Evolutionary conservation across 2,113 vertebrate genomes (phyloP).

Genomic region (Tychaedon coryphoeus): DNA sequence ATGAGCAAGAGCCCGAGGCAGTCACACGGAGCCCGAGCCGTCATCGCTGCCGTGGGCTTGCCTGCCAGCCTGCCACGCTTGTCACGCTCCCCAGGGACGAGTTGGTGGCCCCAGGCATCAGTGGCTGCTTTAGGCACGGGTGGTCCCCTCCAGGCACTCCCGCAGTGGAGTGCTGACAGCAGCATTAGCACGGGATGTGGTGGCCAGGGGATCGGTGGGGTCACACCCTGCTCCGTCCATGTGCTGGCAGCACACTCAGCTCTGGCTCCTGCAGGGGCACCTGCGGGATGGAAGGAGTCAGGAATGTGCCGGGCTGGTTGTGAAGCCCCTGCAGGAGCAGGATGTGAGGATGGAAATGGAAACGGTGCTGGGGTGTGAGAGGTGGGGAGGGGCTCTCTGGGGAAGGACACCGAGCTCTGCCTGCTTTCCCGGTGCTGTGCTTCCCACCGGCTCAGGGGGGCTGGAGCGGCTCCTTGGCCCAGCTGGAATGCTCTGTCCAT

Average conservation of each 20-base stretch:
- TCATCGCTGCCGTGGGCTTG: background rate
- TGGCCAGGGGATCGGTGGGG: fast-evolving
- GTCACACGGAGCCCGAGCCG: background rate
- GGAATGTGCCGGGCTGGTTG: fast-evolving
- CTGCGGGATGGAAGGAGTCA: background rate
- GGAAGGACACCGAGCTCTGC: background rate
- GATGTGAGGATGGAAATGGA: background rate
- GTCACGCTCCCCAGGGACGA: background rate
- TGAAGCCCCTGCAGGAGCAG: background rate
- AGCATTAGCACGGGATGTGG: background rate
- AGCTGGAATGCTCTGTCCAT: background rate
- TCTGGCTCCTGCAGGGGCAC: background rate
- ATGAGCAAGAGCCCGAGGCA: background rate
- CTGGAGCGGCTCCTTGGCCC: fast-evolving
- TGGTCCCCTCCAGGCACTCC: background rate
- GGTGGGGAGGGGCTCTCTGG: background rate
- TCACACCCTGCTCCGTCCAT: fast-evolving
- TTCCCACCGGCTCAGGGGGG: fast-evolving
- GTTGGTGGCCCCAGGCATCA: background rate
- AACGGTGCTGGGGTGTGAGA: fast-evolving
- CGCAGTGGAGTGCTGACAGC: background rate
- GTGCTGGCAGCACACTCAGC: background rate
- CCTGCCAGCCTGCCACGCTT: background rate
- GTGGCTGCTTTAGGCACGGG: background rate
- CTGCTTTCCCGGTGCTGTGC: fast-evolving